These are phyloP conservation scores for Micrasema minimum DNA, from an alignment of 1,140 invertebrate genomes.

Conservation along the genomic window DNA sequence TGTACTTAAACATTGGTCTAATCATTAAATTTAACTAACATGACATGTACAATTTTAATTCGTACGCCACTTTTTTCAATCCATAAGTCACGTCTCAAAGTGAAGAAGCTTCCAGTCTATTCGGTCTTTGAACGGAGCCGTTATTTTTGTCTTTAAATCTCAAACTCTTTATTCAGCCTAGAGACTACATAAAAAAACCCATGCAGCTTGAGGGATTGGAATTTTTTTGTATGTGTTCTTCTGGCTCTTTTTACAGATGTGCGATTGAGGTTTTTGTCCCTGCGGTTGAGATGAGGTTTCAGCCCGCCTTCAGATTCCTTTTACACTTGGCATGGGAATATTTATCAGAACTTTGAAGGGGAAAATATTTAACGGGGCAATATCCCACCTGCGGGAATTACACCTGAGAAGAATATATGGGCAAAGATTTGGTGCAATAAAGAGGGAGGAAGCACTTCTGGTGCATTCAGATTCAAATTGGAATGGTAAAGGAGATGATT, in stretches of 20 bases:
- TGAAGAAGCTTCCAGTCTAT: conserved; percentile 47
- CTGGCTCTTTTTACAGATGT: too few relatives aligned
- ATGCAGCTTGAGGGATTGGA: not conserved
- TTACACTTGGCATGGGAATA: conserved; percentile 48
- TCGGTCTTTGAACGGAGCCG: conserved; percentile 43
- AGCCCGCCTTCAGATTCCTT: conserved; percentile 51
- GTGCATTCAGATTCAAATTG: conserved; percentile 26
- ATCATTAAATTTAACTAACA: too few relatives aligned
- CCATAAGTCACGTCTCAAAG: conserved; percentile 46
- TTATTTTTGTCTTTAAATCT: not conserved
- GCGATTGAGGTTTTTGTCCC: too few relatives aligned
- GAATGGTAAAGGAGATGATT: conserved; percentile 1
- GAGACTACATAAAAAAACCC: not conserved
- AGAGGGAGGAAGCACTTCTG: not conserved
- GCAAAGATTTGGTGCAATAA: not conserved
- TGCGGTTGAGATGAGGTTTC: conserved; percentile 17
- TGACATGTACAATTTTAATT: not conserved
- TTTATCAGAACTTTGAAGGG: conserved; percentile 51
- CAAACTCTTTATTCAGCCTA: not conserved
- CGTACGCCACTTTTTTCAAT: conserved; percentile 29
- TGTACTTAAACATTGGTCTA: too few relatives aligned
- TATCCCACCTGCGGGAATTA: conserved; percentile 37
- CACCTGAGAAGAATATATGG: conserved; percentile 17
- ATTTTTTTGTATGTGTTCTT: too few relatives aligned
- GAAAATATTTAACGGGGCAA: conserved; percentile 49